These are phyloP conservation scores for Apamea epomidion DNA, from an alignment of 2,888 invertebrate genomes.

Conservation along the genomic window DNA sequence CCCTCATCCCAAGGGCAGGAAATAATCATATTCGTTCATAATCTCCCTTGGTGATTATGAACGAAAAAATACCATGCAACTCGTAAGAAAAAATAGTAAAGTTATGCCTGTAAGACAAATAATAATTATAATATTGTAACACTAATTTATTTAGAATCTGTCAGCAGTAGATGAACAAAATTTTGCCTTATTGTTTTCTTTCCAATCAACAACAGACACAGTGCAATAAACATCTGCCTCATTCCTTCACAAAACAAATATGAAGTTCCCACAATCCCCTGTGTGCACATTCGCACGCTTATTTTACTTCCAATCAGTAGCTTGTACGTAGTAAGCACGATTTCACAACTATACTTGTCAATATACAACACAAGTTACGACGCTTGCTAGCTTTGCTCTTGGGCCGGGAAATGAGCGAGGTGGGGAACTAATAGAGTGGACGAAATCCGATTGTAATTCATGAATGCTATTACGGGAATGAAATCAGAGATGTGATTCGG, in stretches of 20 bases:
- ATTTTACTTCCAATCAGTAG: conserved; percentile 65
- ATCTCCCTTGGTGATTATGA: background rate
- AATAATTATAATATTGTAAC: background rate
- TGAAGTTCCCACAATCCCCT: conserved; percentile 53
- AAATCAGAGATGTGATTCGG: conserved; percentile 11
- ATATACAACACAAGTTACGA: conserved; percentile 65
- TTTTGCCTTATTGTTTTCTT: conserved; percentile 16
- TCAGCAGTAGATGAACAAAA: background rate
- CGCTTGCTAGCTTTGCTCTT: conserved; percentile 47
- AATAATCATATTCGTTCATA: too few species aligned
- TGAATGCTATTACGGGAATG: conserved; percentile 18
- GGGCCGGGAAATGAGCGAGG: conserved; percentile 58
- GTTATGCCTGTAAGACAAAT: too few species aligned
- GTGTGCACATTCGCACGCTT: conserved; percentile 56
- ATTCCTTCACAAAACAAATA: conserved; percentile 58
- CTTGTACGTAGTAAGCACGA: conserved; percentile 63
- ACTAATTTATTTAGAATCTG: background rate
- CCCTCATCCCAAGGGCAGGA: too few species aligned
- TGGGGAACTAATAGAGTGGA: conserved; percentile 36
- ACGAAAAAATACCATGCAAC: background rate
- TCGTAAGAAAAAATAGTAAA: background rate
- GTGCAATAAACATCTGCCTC: conserved; percentile 48
- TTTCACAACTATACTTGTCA: conserved; percentile 66
- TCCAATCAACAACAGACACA: conserved; percentile 57
- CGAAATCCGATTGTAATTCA: conserved; percentile 39